Base-by-base conservation (phyloP, 1,140 invertebrate genomes). In the Drosophila ercepeae region DNA sequence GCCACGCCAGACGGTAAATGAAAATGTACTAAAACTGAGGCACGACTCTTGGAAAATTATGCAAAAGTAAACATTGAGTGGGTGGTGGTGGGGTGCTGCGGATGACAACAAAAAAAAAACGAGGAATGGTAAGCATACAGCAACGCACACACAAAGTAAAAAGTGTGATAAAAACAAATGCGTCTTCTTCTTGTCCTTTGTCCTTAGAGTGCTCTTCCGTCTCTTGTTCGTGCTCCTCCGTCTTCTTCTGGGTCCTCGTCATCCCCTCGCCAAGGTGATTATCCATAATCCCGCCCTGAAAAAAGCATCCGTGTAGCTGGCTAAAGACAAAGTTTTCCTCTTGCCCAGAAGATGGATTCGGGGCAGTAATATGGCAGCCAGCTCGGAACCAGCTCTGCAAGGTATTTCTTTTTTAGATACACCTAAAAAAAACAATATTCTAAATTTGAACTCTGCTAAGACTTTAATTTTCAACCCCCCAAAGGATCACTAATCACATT, bases 271-370 rank as follows among this genome's bases (percentile, higher is more conserved):
- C 61, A 67, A 81, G 82, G 81, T 88, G 81, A 86, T 86, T 86
- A 86, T 88, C 82, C 73, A 77, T 86, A 86, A 86, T 84, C 76
- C 71, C n/a, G n/a, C 42, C 65, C 27, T 13, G 1, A 69, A 39
- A 65, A 51, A 59, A 60, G 29, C 51, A 27, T 54, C 57, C 34
- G 39, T 48, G 49, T 44, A 27, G 34, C 36, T 46, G 49, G 52
- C 32, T 88, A 67, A 86, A 81, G 82, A 88, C 82, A 86, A 86
- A 86, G 82, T 86, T 84, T 78, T 70, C 58, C 70, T 69, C 49
- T 58, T 48, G 73, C 60, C 75, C 71, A 27, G 29, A 64, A 86
- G 76, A 76, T 71, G 70, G 55, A 61, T 67, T 29, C 13, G 53
- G 29, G 60, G 42, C 51, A 64, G 48, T 45, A 48, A 41, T 52